Percentiles rank a stretch among this genome's conserved stretches.
phyloP scores from a whole-genome alignment of 1,140 invertebrate genomes.

The Dendroctonus valens region DNA sequence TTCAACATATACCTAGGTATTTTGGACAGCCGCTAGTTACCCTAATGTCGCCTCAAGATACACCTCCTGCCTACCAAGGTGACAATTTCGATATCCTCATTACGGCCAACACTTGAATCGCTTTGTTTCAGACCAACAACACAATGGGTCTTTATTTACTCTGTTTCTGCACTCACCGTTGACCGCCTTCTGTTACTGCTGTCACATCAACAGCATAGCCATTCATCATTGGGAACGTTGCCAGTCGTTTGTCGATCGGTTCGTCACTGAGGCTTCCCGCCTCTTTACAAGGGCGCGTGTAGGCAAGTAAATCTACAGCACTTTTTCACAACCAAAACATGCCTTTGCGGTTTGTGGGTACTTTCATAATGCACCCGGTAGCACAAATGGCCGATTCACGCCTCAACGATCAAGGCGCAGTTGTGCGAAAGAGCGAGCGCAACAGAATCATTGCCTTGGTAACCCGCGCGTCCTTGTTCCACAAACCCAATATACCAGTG shows the following conservation, averaged over 20 bases:
- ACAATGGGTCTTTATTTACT: conserved; percentile 92
- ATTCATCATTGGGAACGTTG: conserved; percentile 89
- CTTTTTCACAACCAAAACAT: not conserved
- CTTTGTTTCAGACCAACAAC: conserved; percentile 71
- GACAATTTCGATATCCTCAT: conserved; percentile 30
- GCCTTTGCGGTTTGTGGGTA: too few relatives aligned
- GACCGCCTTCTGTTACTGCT: conserved; percentile 90
- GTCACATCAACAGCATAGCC: conserved; percentile 82
- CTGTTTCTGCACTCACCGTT: conserved; percentile 93
- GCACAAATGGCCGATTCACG: too few relatives aligned
- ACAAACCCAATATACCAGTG: not conserved
- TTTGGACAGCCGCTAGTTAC: conserved; percentile 95
- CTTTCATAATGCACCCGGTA: too few relatives aligned
- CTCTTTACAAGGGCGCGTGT: conserved; percentile 79
- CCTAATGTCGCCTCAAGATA: conserved; percentile 90
- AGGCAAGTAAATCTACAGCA: conserved; percentile 65
- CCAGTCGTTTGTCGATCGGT: conserved; percentile 83
- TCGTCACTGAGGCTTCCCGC: conserved; percentile 84
- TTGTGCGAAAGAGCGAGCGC: too few relatives aligned
- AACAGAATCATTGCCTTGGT: too few relatives aligned
- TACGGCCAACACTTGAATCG: conserved; percentile 1
- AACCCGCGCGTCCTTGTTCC: not conserved
- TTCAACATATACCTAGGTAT: conserved; percentile 87
- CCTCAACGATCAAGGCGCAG: too few relatives aligned
- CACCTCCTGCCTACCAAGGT: conserved; percentile 82